Evolutionary conservation across 2,113 vertebrate species (phyloP), one percentile per base, ranked within the genome.

Genomic region (Platysternon megacephalum): DNA sequence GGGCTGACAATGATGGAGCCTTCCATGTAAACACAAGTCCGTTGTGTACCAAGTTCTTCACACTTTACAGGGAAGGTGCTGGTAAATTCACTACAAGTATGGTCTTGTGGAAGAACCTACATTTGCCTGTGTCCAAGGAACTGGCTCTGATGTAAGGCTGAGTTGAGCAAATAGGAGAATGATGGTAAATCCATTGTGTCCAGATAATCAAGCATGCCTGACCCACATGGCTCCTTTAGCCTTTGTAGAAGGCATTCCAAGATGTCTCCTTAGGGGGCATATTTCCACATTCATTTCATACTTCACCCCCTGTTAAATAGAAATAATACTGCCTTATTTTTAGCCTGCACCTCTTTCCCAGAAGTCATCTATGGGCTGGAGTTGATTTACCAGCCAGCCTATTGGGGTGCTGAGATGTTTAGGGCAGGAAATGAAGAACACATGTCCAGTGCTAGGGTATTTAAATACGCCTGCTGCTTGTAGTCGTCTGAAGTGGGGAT

Each of bases 81-180:
- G 74, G 11, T 46, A 28, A 78, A 78, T 24, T 78, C 12, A 28
- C 26, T 44, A 24, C 42, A 29, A 9, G 46, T 46, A 46, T 44
- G 39, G 74, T 24, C 42, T 44, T 2, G 26, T 44, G 74, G 46
- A 44, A 46, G 74, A 78, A 44, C 26, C 1, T 0, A 21, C 11
- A n/a, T 26, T 65, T 16, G 1, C 42, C 44, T 7, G 49, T 29
- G 48, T 44, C 46, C 21, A 8, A 49, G 2, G 1, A 16, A 3
- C 21, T 0, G 1, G 22, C 51, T 68, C 8, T 0, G 35, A 56
- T 79, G 44, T 52, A 12, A 68, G 79, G 1, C 24, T 0, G 2
- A 56, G 82, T 8, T 65, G 52, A 72, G 91, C 14, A 82, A 16
- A 72, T 92, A 1, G 44, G 56, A 8, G 0, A 1, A 4, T 14